These are phyloP conservation scores for Carterocephalus palaemon DNA, from an alignment of 2,888 invertebrate genomes.

Conservation along the genomic window DNA sequence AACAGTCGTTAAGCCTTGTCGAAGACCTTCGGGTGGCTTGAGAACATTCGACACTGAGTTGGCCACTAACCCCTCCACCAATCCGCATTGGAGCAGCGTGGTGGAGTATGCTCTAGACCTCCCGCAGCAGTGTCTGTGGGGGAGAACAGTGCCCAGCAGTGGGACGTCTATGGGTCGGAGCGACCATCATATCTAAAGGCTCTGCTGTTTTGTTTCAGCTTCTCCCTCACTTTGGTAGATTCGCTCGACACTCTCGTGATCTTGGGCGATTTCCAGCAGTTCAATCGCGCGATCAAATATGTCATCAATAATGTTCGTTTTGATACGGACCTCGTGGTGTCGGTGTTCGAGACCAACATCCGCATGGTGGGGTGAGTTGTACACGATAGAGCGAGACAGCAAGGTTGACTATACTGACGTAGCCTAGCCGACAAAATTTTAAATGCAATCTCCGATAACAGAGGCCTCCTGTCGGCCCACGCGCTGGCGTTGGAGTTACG, in stretches of 20 bases:
- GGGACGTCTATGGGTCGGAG: no score
- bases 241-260: constrained; percentile 95
- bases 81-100: no score
- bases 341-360: constrained; percentile 99
- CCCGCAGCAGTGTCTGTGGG: no score
- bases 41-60: no score
- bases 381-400: constrained; percentile 1
- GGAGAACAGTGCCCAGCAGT: no score
- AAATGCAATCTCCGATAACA: constrained; percentile 47
- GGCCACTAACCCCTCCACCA: no score
- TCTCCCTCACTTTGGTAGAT: constrained; percentile 97
- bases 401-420: neutral
- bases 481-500: constrained; percentile 91
- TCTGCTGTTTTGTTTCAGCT: constrained; percentile 84
- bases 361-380: constrained; percentile 92
- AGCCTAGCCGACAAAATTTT: neutral
- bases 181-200: no score
- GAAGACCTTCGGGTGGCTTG: no score
- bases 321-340: constrained; percentile 96
- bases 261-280: constrained; percentile 94
- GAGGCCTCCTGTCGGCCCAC: constrained; percentile 95
- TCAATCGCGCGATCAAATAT: constrained; percentile 92
- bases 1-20: no score
- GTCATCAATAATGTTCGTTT: constrained; percentile 93
- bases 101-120: no score